Percentiles rank a stretch among this genome's conserved stretches.
phyloP scores from a whole-genome alignment of 92 coral and sea anemone genomes.

The Epizoanthus illoricatus region DNA sequence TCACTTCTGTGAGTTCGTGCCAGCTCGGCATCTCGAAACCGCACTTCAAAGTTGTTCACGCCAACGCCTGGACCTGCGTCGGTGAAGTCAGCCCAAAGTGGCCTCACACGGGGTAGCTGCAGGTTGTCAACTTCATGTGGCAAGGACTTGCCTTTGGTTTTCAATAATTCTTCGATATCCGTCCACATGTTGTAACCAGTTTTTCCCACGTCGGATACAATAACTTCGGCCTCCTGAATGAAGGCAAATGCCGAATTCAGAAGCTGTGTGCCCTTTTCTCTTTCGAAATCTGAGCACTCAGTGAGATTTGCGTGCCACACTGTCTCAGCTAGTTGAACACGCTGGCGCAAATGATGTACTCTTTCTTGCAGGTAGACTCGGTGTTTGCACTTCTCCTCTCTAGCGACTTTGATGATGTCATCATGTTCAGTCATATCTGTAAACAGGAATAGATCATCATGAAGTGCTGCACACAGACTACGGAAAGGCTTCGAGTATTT shows the following conservation, averaged over 20 bases:
- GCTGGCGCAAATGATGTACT: conserved; percentile 31
- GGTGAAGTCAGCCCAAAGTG: conserved; percentile 54
- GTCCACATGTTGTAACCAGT: too few species aligned
- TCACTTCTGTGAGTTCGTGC: conserved; percentile 41
- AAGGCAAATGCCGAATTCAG: conserved; percentile 24
- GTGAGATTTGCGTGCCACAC: conserved; percentile 9
- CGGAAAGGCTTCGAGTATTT: conserved; percentile 24
- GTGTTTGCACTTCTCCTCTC: conserved; percentile 1
- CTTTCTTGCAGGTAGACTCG: conserved; percentile 14
- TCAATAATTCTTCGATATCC: conserved; percentile 13
- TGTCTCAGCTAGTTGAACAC: neutral
- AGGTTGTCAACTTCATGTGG: neutral
- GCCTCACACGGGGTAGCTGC: conserved; percentile 39
- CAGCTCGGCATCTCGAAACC: conserved; percentile 55
- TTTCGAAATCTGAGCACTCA: conserved; percentile 36
- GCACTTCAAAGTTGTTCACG: conserved; percentile 45
- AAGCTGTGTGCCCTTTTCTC: conserved; percentile 35
- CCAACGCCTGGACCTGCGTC: conserved; percentile 75
- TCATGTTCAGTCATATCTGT: conserved; percentile 34
- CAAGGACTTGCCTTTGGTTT: conserved; percentile 8
- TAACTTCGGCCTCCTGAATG: too few species aligned
- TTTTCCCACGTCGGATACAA: too few species aligned
- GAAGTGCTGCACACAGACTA: conserved; percentile 26
- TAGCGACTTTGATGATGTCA: conserved; percentile 18
- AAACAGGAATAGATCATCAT: conserved; percentile 31